Evolutionary conservation across 2,113 vertebrate species (phyloP).

Genomic region (Leuciscus idus): DNA sequence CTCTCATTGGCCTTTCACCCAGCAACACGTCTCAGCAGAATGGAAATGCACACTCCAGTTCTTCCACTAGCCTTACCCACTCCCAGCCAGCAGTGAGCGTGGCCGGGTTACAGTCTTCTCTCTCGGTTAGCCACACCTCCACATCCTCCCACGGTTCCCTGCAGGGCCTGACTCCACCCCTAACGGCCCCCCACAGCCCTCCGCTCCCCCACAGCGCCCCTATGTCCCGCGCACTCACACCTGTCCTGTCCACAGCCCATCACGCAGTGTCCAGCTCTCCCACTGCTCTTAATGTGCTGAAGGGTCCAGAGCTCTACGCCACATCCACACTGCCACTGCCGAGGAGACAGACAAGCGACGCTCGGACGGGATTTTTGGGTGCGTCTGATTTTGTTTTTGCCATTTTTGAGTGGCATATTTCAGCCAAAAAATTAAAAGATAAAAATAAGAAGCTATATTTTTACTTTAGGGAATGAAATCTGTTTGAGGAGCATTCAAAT

Average conservation of each 20-base stretch:
- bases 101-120: slow-evolving; percentile 43
- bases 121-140: slow-evolving; percentile 69
- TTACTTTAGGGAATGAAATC: neutral
- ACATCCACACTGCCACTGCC: slow-evolving; percentile 79
- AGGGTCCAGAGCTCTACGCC: slow-evolving; percentile 69
- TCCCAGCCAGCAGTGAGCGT: slow-evolving; percentile 56
- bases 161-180: slow-evolving; percentile 72
- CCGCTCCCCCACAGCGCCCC: slow-evolving; percentile 79
- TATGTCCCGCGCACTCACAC: slow-evolving; percentile 78
- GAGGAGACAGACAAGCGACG: slow-evolving; percentile 75
- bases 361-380: slow-evolving; percentile 76
- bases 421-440: no score
- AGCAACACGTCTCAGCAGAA: slow-evolving; percentile 60
- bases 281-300: slow-evolving; percentile 66
- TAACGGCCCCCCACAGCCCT: slow-evolving; percentile 76
- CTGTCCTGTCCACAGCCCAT: slow-evolving; percentile 69
- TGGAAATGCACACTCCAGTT: slow-evolving; percentile 43
- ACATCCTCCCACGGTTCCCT: slow-evolving; percentile 57
- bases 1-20: slow-evolving; percentile 35
- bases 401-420: no score
- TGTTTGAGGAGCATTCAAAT: neutral
- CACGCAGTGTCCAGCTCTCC: slow-evolving; percentile 63
- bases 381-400: slow-evolving; percentile 15
- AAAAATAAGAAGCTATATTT: no score
- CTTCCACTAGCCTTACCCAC: slow-evolving; percentile 16